Percentiles rank a stretch among this genome's conserved stretches.
Evolutionary conservation across 2,797 vertebrate species (phyloP).

Genomic region (Parambassis ranga): DNA sequence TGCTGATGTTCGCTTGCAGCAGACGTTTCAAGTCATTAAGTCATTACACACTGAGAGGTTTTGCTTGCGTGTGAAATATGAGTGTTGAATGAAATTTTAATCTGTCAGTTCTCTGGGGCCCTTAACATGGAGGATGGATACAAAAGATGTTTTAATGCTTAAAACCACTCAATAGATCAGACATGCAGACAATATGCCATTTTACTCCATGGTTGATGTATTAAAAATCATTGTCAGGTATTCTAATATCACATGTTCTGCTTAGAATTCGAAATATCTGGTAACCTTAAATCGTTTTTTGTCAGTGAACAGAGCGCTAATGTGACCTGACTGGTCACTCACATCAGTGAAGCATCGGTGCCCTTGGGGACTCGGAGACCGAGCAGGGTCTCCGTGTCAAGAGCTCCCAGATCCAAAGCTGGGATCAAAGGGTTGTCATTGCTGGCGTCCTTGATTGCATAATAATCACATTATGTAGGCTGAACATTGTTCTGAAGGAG

Average conservation of each 20-base stretch:
- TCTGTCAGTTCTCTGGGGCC: conserved; percentile 7
- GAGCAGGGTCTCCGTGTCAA: conserved; percentile 42
- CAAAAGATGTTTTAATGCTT: conserved; percentile 5
- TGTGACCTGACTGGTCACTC: conserved; percentile 66
- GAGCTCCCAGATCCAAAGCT: conserved; percentile 54
- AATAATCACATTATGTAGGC: conserved; percentile 28
- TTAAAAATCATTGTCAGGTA: no score
- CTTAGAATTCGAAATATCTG: conserved; percentile 39
- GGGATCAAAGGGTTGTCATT: conserved; percentile 45
- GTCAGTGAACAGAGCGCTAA: conserved; percentile 65
- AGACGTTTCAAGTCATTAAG: conserved; percentile 13
- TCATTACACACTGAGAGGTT: conserved; percentile 20
- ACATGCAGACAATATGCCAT: not conserved
- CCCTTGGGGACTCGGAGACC: conserved; percentile 40
- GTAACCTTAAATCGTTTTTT: conserved; percentile 66
- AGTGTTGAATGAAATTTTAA: conserved; percentile 11
- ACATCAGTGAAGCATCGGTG: conserved; percentile 42
- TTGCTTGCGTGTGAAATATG: conserved; percentile 13
- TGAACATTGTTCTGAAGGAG: conserved; percentile 22
- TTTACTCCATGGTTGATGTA: not conserved
- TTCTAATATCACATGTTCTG: conserved; percentile 31
- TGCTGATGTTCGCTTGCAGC: not conserved
- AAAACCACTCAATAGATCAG: not conserved
- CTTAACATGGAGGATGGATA: not conserved
- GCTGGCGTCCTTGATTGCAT: conserved; percentile 47